Percentiles rank a stretch among this genome's conserved stretches.
These are phyloP conservation scores for Ptychochromis oligacanthus DNA, from an alignment of 2,113 vertebrate species.

Conservation along the genomic window DNA sequence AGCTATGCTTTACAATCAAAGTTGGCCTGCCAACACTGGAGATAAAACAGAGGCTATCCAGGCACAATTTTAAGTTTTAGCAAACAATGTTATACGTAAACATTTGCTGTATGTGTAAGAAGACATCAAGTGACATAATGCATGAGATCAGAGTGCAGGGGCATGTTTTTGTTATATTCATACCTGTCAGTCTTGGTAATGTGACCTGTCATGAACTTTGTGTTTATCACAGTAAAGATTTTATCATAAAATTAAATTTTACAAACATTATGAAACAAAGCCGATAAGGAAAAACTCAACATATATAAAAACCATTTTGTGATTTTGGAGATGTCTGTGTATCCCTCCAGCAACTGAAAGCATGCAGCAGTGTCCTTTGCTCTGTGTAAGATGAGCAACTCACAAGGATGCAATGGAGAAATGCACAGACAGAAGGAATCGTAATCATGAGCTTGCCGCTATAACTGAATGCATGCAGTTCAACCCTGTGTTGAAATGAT, in stretches of 20 bases:
- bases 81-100: no score
- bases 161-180: background rate
- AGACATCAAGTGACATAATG: background rate
- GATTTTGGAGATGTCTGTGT: background rate
- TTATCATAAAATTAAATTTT: no score
- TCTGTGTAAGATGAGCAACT: conserved; percentile 3
- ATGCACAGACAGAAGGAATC: background rate
- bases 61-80: background rate
- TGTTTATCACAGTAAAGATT: no score
- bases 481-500: background rate
- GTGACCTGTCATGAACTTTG: no score
- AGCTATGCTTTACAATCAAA: conserved; percentile 18
- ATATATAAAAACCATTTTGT: background rate
- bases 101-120: background rate
- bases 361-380: background rate
- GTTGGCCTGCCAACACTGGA: background rate
- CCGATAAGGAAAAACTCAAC: no score
- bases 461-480: background rate
- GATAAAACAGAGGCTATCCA: conserved; percentile 3
- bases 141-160: background rate
- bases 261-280: no score
- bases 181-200: no score
- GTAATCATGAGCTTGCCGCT: background rate
- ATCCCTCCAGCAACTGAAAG: background rate
- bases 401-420: background rate